Base-by-base conservation (phyloP, 2,113 vertebrate species). In the Leptobrachium ailaonicum region DNA sequence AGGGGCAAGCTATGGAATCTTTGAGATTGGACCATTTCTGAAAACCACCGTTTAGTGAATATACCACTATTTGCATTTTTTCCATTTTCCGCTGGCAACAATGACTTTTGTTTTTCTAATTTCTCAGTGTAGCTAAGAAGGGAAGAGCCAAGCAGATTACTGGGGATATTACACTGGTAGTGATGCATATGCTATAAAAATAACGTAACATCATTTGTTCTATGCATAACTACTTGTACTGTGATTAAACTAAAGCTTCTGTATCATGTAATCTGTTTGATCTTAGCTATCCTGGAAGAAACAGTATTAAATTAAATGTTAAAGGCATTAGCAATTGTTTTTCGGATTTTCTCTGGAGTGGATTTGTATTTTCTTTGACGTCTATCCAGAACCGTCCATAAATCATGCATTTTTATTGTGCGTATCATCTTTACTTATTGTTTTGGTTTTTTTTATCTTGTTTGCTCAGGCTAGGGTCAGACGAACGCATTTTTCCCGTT, bases 241-340 rank as follows among this genome's bases (percentile, higher is more conserved):
- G 74, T 13, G 82, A 67, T 76, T 82, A 82, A 76, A 71, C 56
- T 44, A 79, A 85, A 82, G 76, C 73, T 66, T 64, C 0, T 0
- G 2, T 2, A 47, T 50, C 64, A 12, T 0, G 10, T 67, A 78
- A 63, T 42, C 67, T 11, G 45, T 85, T 74, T 73, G 76, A 41
- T 73, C 83, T 58, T 20, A 78, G 45, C 56, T 66, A 79, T 79
- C 72, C 84, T 74, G 50, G 66, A 73, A 82, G 76, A 84, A 71
- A 71, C 8, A 82, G 58, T 0, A 56, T 43, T 62, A 75, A 20
- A 67, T 44, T 77, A 70, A 75, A 63, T 69, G 84, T 83, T 42
- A 77, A 68, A 60, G 6, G 4, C 70, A 14, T 72, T 47, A 73
- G 6, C 68, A 6, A 11, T 5, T 1, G 14, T 2, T 40, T 43